These are phyloP conservation scores for Sebastes kiyomatsui DNA, from an alignment of 2,797 vertebrate genomes.

Conservation along the genomic window DNA sequence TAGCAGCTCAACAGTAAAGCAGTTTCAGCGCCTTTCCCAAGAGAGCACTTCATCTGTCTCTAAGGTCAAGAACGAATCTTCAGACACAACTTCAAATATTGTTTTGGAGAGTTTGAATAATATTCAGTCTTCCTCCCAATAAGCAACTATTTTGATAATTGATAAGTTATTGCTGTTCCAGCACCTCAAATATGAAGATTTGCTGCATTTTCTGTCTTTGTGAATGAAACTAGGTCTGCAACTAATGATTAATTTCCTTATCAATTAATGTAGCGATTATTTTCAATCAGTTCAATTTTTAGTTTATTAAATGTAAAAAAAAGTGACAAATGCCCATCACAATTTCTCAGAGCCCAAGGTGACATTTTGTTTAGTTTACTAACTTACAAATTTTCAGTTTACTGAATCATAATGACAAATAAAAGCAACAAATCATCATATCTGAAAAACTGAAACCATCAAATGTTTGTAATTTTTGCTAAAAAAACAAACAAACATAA, in stretches of 20 bases:
- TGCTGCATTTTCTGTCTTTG: background rate
- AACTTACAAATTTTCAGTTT: background rate
- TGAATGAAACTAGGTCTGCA: background rate
- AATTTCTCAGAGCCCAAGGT: no score
- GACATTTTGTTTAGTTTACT: no score
- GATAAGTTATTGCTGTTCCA: background rate
- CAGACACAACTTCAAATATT: background rate
- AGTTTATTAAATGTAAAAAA: background rate
- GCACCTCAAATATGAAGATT: background rate
- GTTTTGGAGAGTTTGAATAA: background rate
- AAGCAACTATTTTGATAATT: no score
- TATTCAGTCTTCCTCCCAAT: background rate
- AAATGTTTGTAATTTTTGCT: background rate
- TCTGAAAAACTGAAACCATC: background rate
- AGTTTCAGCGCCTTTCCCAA: background rate
- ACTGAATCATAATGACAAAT: background rate
- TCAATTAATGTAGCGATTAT: background rate
- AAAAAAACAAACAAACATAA: background rate
- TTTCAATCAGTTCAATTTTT: background rate
- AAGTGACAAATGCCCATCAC: no score
- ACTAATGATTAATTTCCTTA: background rate
- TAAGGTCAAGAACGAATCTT: background rate
- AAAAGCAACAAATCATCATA: background rate
- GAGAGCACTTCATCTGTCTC: background rate
- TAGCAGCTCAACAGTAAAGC: background rate